Percentiles rank a stretch among this genome's conserved stretches.
phyloP scores from a whole-genome alignment of 2,113 vertebrate genomes.

The Chrysochloris asiatica region DNA sequence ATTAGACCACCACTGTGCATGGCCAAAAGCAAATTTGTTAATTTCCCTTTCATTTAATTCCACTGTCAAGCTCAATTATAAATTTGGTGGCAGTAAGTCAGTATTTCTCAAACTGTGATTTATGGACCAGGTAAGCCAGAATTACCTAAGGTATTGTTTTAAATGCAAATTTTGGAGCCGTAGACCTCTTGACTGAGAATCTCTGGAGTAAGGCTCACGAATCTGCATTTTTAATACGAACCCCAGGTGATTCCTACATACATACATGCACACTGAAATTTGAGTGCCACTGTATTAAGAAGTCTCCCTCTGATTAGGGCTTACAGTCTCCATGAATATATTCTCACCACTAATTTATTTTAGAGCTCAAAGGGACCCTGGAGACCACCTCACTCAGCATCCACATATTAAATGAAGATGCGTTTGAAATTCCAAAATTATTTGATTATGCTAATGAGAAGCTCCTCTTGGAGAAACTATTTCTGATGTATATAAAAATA shows the following conservation, averaged over 20 bases:
- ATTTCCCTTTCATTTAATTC: constrained; percentile 49
- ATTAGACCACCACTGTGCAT: background rate
- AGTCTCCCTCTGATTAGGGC: constrained; percentile 43
- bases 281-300: background rate
- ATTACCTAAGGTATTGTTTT: constrained; percentile 24
- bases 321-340: constrained; percentile 29
- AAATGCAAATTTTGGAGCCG: constrained; percentile 9
- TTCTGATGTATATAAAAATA: constrained; percentile 11
- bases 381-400: constrained; percentile 38
- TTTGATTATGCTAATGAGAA: constrained; percentile 55
- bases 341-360: constrained; percentile 61
- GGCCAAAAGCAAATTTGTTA: constrained; percentile 2
- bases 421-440: constrained; percentile 47
- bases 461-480: background rate
- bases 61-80: constrained; percentile 6
- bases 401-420: constrained; percentile 46
- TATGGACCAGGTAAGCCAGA: background rate
- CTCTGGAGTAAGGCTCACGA: background rate
- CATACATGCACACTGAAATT: background rate
- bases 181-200: constrained; percentile 8
- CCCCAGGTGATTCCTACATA: constrained; percentile 21
- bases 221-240: constrained; percentile 40
- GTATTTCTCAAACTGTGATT: constrained; percentile 34
- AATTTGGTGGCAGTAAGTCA: constrained; percentile 13
- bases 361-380: constrained; percentile 29